A percentile compares a stretch with the other conserved stretches of the same genome.
Evolutionary conservation across 2,888 invertebrate genomes (phyloP).

Genomic region (Eudasyphora cyanicolor): DNA sequence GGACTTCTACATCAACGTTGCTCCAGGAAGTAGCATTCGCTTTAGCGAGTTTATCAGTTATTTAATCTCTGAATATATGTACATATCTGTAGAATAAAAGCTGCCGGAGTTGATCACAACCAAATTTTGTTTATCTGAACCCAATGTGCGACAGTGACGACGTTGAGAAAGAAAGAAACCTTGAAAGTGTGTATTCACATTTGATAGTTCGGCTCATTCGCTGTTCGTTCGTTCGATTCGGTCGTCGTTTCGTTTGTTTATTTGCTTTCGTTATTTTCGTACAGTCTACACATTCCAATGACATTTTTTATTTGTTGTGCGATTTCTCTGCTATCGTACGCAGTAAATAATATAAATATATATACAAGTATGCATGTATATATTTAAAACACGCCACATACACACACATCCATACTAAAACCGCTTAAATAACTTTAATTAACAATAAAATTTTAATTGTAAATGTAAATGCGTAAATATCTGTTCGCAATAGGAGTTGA

Average conservation of each 20-base stretch:
- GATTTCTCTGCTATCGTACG: slow-evolving; percentile 12
- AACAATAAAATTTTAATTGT: slow-evolving; percentile 39
- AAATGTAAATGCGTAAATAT: slow-evolving; percentile 38
- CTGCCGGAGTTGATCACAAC: too few species aligned
- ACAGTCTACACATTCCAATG: background rate
- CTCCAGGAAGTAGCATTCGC: too few species aligned
- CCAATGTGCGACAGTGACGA: too few species aligned
- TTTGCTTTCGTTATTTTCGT: slow-evolving; percentile 2
- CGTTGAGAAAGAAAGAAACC: slow-evolving; percentile 22
- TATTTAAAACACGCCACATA: background rate
- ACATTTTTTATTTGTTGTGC: slow-evolving; percentile 27
- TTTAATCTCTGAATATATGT: too few species aligned
- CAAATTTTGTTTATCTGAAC: too few species aligned
- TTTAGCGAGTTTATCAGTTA: too few species aligned
- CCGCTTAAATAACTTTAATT: background rate
- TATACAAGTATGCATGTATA: background rate
- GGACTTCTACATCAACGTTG: too few species aligned
- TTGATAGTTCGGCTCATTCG: slow-evolving; percentile 14
- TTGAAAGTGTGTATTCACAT: slow-evolving; percentile 32
- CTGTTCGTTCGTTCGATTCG: background rate
- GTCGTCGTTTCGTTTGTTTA: background rate
- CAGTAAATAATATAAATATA: background rate
- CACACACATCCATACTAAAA: background rate
- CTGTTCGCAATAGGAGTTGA: too few species aligned
- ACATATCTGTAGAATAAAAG: too few species aligned